phyloP scores from a whole-genome alignment of 2,888 invertebrate genomes.

The Lasioglossum morio region DNA sequence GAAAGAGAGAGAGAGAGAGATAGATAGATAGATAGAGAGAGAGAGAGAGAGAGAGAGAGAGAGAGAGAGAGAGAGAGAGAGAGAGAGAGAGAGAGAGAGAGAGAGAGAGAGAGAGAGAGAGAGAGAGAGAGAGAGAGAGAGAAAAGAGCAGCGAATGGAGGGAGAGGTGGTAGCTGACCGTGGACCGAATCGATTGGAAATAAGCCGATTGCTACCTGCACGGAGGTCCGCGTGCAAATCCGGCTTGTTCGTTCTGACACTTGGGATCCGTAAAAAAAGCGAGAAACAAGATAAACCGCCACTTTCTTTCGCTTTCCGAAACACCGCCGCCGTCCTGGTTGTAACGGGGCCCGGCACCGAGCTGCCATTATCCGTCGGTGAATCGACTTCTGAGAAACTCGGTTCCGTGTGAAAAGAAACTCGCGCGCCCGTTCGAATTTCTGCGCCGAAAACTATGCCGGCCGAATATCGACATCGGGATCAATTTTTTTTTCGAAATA shows the following conservation, averaged over 20 bases:
- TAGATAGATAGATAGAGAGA: too few species aligned
- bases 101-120: not conserved
- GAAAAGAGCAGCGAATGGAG: constrained; percentile 9
- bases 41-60: not conserved
- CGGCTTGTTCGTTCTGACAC: constrained; percentile 69
- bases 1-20: not conserved
- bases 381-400: constrained; percentile 53
- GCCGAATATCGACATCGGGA: not conserved
- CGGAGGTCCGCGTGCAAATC: constrained; percentile 75
- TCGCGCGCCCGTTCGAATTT: not conserved
- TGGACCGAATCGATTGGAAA: constrained; percentile 75
- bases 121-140: not conserved
- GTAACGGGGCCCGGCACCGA: not conserved
- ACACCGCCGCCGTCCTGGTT: constrained; percentile 26
- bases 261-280: constrained; percentile 55
- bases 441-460: not conserved
- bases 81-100: not conserved
- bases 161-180: constrained; percentile 55
- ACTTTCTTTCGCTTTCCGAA: constrained; percentile 58
- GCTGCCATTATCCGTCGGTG: constrained; percentile 49
- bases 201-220: constrained; percentile 75
- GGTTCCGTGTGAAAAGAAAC: not conserved
- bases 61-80: not conserved
- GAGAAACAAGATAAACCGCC: constrained; percentile 56
- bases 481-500: not conserved